Evolutionary conservation across 2,113 vertebrate species (phyloP).

Genomic region (Passer domesticus): DNA sequence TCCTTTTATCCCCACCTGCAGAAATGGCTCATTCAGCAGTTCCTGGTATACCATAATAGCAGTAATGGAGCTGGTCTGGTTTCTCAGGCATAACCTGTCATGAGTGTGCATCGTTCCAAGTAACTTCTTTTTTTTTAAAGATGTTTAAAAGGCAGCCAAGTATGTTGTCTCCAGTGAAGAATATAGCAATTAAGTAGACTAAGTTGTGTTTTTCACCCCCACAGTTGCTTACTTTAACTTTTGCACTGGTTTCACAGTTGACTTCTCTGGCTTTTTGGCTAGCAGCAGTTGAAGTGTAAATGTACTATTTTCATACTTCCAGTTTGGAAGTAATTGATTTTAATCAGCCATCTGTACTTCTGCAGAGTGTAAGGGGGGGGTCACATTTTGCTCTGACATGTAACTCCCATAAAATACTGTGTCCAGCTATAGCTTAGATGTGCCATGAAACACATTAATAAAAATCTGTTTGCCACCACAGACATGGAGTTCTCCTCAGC

Average conservation of each 20-base stretch:
- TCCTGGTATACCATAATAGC: constrained; percentile 9
- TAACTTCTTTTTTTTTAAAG: not conserved
- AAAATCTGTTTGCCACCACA: constrained; percentile 99
- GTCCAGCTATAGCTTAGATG: constrained; percentile 54
- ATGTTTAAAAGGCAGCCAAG: constrained; percentile 29
- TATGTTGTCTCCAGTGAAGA: constrained; percentile 26
- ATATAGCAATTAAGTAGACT: not conserved
- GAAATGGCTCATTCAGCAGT: constrained; percentile 44
- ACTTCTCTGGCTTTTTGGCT: constrained; percentile 13
- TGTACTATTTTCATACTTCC: constrained; percentile 1
- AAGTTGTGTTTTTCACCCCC: constrained; percentile 8
- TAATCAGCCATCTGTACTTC: not conserved
- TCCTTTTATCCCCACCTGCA: constrained; percentile 30
- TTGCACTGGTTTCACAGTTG: constrained; percentile 15
- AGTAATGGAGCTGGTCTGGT: constrained; percentile 40
- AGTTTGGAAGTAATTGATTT: constrained; percentile 34
- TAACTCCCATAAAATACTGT: constrained; percentile 41
- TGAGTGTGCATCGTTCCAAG: constrained; percentile 12
- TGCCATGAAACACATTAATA: constrained; percentile 74
- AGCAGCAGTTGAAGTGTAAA: constrained; percentile 20
- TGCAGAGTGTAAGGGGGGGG: not conserved
- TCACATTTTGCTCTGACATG: not conserved
- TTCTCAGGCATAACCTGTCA: constrained; percentile 49
- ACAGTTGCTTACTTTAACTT: constrained; percentile 42
- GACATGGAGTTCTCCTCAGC: constrained; percentile 93